phyloP scores from a whole-genome alignment of 2,888 invertebrate species.

The Fragum sueziense region DNA sequence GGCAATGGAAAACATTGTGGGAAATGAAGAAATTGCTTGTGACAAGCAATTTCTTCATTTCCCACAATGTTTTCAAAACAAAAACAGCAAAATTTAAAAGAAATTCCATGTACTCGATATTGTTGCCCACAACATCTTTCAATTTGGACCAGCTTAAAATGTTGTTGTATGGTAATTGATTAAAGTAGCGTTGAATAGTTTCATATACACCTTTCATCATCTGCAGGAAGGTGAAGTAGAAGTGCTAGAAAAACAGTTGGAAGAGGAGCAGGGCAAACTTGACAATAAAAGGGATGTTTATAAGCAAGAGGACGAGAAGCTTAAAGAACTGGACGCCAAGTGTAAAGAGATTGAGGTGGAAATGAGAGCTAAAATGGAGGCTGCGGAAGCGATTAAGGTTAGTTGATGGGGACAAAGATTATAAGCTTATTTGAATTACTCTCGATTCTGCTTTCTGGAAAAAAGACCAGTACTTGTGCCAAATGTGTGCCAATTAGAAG shows the following conservation, averaged over 20 bases:
- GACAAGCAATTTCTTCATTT: slow-evolving; percentile 1
- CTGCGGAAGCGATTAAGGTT: slow-evolving; percentile 64
- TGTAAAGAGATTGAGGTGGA: slow-evolving; percentile 64
- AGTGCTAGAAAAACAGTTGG: slow-evolving; percentile 65
- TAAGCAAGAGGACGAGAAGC: slow-evolving; percentile 54
- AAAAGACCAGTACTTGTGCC: too few relatives aligned
- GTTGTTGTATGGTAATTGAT: too few relatives aligned
- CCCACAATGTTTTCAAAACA: not conserved
- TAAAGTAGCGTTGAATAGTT: not conserved
- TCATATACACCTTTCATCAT: not conserved
- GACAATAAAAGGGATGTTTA: slow-evolving; percentile 38
- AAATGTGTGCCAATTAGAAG: too few relatives aligned
- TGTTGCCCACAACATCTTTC: not conserved
- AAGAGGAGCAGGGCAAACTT: slow-evolving; percentile 52
- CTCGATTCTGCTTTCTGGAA: too few relatives aligned
- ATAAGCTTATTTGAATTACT: too few relatives aligned
- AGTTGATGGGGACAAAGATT: too few relatives aligned
- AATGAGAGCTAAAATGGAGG: slow-evolving; percentile 63
- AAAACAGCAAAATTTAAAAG: too few relatives aligned
- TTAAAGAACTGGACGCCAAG: slow-evolving; percentile 60
- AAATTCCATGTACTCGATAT: not conserved
- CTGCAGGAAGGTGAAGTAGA: slow-evolving; percentile 67
- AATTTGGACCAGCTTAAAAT: too few relatives aligned
- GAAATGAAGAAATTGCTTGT: not conserved
- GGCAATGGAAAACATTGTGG: slow-evolving; percentile 1